A percentile compares a stretch with the other conserved stretches of the same genome.
Conservation (phyloP, 2,797 vertebrate genomes). For the Spea hammondii region DNA sequence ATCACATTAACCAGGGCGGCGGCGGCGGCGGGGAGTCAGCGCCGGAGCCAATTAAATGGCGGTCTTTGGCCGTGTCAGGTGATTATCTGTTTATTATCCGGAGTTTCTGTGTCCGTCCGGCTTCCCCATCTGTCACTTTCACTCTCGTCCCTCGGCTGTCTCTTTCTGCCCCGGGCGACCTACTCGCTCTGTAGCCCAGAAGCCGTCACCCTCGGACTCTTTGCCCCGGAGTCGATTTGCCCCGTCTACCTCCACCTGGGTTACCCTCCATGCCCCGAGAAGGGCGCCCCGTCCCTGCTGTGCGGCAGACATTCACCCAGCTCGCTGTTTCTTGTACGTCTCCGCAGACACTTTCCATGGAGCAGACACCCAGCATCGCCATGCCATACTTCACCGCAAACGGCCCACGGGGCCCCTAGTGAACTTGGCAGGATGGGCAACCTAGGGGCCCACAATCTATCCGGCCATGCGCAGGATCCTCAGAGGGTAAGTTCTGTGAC, state of each 20-base stretch:
- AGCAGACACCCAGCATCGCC: neutral
- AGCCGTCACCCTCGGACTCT: too few species aligned
- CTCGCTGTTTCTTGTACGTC: neutral
- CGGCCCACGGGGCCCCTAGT: neutral
- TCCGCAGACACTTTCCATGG: neutral
- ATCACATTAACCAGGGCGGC: too few species aligned
- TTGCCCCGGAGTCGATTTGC: too few species aligned
- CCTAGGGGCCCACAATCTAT: neutral
- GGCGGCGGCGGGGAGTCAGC: neutral
- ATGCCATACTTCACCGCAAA: neutral
- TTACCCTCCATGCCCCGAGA: neutral
- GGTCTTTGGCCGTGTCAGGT: neutral
- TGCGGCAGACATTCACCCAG: neutral
- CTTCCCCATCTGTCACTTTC: neutral
- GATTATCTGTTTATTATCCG: conserved; percentile 13
- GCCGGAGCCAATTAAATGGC: neutral
- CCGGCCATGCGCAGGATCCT: neutral
- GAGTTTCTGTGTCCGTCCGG: neutral
- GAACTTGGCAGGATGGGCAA: conserved; percentile 19
- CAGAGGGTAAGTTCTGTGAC: conserved; percentile 7
- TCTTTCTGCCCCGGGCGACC: neutral
- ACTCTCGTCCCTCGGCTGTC: neutral
- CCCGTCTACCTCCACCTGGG: neutral
- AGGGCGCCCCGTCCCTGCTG: neutral
- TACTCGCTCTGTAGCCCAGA: neutral